phyloP scores from a whole-genome alignment of 2,888 invertebrate genomes.

The Exephanes ischioxanthus region DNA sequence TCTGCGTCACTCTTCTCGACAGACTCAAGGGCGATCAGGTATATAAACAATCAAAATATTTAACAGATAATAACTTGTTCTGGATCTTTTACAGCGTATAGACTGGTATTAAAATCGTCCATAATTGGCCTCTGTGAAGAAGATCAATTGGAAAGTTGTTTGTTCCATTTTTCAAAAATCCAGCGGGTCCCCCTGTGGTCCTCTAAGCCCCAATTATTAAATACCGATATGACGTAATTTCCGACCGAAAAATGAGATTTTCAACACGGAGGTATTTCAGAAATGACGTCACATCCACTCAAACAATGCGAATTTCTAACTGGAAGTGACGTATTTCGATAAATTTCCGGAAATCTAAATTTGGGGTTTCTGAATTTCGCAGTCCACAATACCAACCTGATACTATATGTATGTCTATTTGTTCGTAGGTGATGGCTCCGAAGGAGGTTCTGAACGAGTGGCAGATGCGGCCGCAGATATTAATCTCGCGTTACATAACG shows the following conservation, averaged over 20 bases:
- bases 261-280: too few relatives aligned
- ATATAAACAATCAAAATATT: conserved; percentile 68
- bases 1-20: conserved; percentile 97
- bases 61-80: not conserved
- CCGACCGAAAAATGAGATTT: too few relatives aligned
- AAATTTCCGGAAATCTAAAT: too few relatives aligned
- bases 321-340: too few relatives aligned
- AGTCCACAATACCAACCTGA: not conserved
- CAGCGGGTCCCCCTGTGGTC: not conserved
- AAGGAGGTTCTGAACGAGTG: conserved; percentile 96
- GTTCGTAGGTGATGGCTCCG: conserved; percentile 91
- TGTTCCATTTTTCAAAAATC: not conserved
- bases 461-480: conserved; percentile 94
- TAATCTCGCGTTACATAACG: conserved; percentile 94
- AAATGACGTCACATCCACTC: too few relatives aligned
- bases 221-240: too few relatives aligned
- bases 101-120: not conserved
- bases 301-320: too few relatives aligned
- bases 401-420: not conserved
- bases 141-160: not conserved
- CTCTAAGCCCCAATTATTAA: too few relatives aligned
- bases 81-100: not conserved
- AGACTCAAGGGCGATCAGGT: conserved; percentile 98
- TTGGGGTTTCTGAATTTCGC: too few relatives aligned
- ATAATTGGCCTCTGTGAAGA: not conserved